Conservation (phyloP, 2,888 invertebrate genomes). For the Leucania comma region DNA sequence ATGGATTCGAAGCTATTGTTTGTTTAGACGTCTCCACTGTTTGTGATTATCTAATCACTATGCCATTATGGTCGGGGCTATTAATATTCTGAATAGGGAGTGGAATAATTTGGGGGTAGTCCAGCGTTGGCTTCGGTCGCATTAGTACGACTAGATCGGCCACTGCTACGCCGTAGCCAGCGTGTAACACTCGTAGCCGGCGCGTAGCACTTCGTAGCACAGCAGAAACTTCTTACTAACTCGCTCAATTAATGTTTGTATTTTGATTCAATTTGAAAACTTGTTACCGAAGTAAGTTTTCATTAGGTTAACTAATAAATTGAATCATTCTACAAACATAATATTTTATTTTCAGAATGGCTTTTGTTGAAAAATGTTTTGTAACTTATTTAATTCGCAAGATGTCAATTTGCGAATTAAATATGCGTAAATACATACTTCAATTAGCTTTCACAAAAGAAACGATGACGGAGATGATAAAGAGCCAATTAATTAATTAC, state of each 20-base stretch:
- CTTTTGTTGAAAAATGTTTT: slow-evolving; percentile 1
- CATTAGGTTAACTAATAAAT: slow-evolving; percentile 15
- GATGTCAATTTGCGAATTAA: too few relatives aligned
- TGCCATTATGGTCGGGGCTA: slow-evolving; percentile 71
- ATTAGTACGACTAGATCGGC: slow-evolving; percentile 49
- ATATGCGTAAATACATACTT: not conserved
- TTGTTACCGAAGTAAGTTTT: slow-evolving; percentile 21
- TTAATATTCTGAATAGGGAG: slow-evolving; percentile 79
- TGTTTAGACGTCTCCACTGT: slow-evolving; percentile 65
- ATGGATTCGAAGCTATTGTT: slow-evolving; percentile 60
- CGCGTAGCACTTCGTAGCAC: slow-evolving; percentile 58
- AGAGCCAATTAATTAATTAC: not conserved
- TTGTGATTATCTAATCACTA: slow-evolving; percentile 76
- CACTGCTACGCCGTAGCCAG: slow-evolving; percentile 30
- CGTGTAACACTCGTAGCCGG: slow-evolving; percentile 40
- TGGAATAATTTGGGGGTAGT: slow-evolving; percentile 78
- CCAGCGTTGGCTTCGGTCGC: slow-evolving; percentile 50
- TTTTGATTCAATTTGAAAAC: slow-evolving; percentile 43
- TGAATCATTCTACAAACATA: slow-evolving; percentile 18
- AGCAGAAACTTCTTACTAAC: slow-evolving; percentile 37
- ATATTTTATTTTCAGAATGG: slow-evolving; percentile 16
- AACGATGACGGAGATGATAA: not conserved
- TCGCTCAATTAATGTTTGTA: slow-evolving; percentile 39
- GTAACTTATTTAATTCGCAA: slow-evolving; percentile 1
- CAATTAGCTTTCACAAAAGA: slow-evolving; percentile 4